Percentiles rank a stretch among this genome's conserved stretches.
phyloP scores from a whole-genome alignment of 64 coral and sea anemone genomes.

The Stichodactyla helianthus region DNA sequence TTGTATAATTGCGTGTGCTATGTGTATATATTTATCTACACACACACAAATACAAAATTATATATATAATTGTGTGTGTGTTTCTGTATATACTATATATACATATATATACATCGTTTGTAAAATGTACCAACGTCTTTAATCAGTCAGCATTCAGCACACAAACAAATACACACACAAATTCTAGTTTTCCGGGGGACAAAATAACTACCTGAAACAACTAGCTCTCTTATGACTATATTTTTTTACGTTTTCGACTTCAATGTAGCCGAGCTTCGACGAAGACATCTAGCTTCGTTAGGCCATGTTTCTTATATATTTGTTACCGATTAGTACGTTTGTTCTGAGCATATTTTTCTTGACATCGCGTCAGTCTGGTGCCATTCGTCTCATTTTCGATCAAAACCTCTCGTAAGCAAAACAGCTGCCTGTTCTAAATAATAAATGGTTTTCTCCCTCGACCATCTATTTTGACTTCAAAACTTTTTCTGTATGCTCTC shows the following conservation, averaged over 20 bases:
- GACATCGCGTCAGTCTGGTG: not conserved
- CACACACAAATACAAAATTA: no score
- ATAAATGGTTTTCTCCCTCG: not conserved
- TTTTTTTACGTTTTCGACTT: not conserved
- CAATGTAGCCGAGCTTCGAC: not conserved
- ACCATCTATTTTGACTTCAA: not conserved
- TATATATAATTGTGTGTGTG: no score
- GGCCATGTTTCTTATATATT: not conserved
- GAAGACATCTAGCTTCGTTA: not conserved
- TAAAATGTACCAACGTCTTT: no score
- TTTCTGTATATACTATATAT: no score
- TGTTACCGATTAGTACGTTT: conserved; percentile 2
- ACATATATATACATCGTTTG: no score
- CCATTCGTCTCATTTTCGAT: not conserved
- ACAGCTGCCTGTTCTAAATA: not conserved
- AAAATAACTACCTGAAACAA: not conserved
- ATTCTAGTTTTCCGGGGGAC: not conserved
- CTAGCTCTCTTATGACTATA: not conserved
- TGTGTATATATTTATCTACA: no score
- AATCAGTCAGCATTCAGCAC: not conserved
- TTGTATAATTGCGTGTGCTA: no score
- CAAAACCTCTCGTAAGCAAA: not conserved
- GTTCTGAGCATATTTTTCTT: conserved; percentile 9
- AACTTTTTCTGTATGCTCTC: not conserved
- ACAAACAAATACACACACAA: not conserved